Base-by-base conservation (phyloP, 2,113 vertebrate genomes). In the Motacilla alba region DNA sequence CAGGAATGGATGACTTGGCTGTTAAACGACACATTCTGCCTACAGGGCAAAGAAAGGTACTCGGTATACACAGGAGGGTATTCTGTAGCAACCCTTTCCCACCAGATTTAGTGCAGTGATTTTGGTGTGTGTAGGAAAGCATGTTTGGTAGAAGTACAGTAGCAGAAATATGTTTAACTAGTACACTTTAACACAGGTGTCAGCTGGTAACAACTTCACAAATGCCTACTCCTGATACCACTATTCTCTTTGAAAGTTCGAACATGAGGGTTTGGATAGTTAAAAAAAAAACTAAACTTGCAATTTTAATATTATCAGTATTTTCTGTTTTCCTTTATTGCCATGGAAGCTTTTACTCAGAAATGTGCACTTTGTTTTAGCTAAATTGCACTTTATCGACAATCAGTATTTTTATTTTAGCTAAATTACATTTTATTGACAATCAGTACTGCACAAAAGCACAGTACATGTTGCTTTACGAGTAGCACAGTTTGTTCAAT, bases 371-470 rank as follows among this genome's bases (percentile, higher is more conserved):
- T 87, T 78, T 83, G 12, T 75, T 81, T 90, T 75, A 73, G 37
- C 37, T 68, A 85, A 93, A 85, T 56, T 90, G 26, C 37, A 63
- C 31, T 90, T 77, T 50, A 86, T 69, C 90, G 85, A 58, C 79
- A 80, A 89, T 53, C 59, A 35, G 35, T 77, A 52, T 44, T 91
- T 96, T 66, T 82, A 44, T 63, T 89, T 90, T 80, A 83, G 59
- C 15, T 74, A 73, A 85, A 93, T 93, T 87, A 92, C 59, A 41
- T 81, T 91, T 91, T 86, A 92, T 90, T 49, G 84, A 79, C 62
- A 85, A 87, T 60, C 74, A 70, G 68, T 33, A 66, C 16, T 47
- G 52, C 39, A 74, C 63, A 76, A 83, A 94, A 86, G 53, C 53
- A 80, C 37, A 53, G 53, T 37, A 69, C 33, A 22, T 3, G n/a